Conservation (phyloP, 2,113 vertebrate genomes). For the Pituophis catenifer region DNA sequence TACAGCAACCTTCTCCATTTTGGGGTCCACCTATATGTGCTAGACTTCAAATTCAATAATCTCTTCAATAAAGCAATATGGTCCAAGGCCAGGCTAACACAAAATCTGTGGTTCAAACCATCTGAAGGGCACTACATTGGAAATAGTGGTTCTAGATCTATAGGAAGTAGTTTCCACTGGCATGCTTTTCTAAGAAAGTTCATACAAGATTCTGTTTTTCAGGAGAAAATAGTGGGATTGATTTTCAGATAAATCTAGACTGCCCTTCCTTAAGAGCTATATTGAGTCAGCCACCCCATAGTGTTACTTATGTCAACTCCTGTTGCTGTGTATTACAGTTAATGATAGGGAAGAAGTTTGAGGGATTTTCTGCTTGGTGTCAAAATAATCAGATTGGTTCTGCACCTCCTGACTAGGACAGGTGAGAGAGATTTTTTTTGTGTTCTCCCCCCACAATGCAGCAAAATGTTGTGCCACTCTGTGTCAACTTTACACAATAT, state of each 20-base stretch:
- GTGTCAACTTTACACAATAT: neutral
- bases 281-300: neutral
- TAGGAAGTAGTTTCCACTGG: neutral
- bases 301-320: neutral
- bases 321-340: neutral
- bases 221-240: neutral
- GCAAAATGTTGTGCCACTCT: neutral
- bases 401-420: neutral
- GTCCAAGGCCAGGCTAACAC: neutral
- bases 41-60: neutral
- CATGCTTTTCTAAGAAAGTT: neutral
- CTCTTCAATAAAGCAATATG: neutral
- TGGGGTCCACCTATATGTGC: neutral
- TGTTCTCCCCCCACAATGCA: neutral
- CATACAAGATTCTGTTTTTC: neutral
- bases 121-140: neutral
- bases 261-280: neutral
- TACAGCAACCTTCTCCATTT: neutral
- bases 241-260: neutral
- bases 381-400: neutral
- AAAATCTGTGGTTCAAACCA: neutral
- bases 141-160: neutral
- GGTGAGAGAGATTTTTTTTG: neutral
- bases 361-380: neutral
- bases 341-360: neutral